Percentiles rank a stretch among this genome's conserved stretches.
Conservation (phyloP, 64 coral and sea anemone species). For the Anthopleura sola region DNA sequence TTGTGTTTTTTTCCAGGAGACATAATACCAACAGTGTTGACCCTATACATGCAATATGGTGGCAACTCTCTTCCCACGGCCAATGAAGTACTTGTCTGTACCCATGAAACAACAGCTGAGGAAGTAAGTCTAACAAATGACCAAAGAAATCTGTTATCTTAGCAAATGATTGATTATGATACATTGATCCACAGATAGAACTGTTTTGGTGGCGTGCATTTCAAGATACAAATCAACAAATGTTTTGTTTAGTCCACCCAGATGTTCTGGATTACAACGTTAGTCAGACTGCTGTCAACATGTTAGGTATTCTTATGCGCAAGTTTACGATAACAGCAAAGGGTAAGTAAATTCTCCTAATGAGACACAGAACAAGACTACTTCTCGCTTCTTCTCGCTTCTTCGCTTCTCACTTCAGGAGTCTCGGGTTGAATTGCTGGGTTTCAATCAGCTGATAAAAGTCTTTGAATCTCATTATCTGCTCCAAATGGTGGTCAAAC, state of each 20-base stretch:
- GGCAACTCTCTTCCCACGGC: constrained; percentile 19
- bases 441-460: too few relatives aligned
- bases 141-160: not conserved
- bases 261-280: constrained; percentile 82
- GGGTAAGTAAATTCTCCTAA: not conserved
- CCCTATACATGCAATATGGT: constrained; percentile 47
- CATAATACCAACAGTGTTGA: constrained; percentile 33
- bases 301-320: constrained; percentile 43
- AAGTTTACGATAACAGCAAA: constrained; percentile 32
- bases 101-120: constrained; percentile 42
- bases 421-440: too few relatives aligned
- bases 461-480: too few relatives aligned
- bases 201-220: constrained; percentile 79
- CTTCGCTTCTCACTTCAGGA: too few relatives aligned
- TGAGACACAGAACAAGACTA: too few relatives aligned
- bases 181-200: constrained; percentile 48
- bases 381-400: too few relatives aligned
- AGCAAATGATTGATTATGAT: not conserved
- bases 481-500: too few relatives aligned
- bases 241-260: constrained; percentile 82
- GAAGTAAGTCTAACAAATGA: constrained; percentile 20
- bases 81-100: constrained; percentile 51
- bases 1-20: constrained; percentile 13
- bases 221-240: constrained; percentile 48
- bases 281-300: constrained; percentile 67